A percentile compares a stretch with the other conserved stretches of the same genome.
These are phyloP conservation scores for Ceratina calcarata DNA, from an alignment of 1,140 invertebrate genomes.

Conservation along the genomic window DNA sequence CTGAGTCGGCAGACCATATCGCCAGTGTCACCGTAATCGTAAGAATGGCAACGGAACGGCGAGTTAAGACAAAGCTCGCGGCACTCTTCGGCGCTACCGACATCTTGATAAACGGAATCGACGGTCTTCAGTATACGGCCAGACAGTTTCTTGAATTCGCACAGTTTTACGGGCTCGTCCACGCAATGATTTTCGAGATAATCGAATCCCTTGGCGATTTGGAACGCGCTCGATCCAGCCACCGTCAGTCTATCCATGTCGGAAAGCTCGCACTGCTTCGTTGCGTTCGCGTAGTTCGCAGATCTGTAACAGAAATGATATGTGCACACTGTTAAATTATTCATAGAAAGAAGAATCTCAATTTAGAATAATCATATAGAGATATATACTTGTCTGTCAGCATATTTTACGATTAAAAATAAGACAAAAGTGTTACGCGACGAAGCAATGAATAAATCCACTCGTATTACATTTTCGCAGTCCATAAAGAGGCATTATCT, in stretches of 20 bases:
- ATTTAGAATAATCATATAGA: no score
- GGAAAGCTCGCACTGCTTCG: conserved; percentile 91
- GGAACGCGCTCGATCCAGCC: conserved; percentile 88
- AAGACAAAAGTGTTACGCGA: no score
- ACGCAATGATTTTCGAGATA: conserved; percentile 96
- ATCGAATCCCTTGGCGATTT: conserved; percentile 86
- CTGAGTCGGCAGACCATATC: conserved; percentile 95
- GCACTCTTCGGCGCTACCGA: conserved; percentile 92
- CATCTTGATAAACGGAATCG: conserved; percentile 95
- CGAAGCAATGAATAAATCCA: no score
- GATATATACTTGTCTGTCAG: no score
- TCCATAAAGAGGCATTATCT: no score
- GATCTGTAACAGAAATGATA: conserved; percentile 85
- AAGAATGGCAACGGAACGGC: conserved; percentile 93
- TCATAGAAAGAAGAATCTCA: not conserved
- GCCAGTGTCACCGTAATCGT: conserved; percentile 95
- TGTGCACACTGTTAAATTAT: no score
- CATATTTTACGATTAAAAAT: no score
- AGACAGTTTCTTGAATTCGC: conserved; percentile 94
- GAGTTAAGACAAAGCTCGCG: conserved; percentile 93
- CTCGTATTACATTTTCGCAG: no score
- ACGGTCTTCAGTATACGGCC: conserved; percentile 95
- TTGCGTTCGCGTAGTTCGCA: conserved; percentile 92
- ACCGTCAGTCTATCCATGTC: conserved; percentile 94
- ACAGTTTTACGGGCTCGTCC: conserved; percentile 93